Percentiles rank a stretch among this genome's conserved stretches.
These are phyloP conservation scores for Eupithecia tripunctaria DNA, from an alignment of 2,888 invertebrate species.

Conservation along the genomic window DNA sequence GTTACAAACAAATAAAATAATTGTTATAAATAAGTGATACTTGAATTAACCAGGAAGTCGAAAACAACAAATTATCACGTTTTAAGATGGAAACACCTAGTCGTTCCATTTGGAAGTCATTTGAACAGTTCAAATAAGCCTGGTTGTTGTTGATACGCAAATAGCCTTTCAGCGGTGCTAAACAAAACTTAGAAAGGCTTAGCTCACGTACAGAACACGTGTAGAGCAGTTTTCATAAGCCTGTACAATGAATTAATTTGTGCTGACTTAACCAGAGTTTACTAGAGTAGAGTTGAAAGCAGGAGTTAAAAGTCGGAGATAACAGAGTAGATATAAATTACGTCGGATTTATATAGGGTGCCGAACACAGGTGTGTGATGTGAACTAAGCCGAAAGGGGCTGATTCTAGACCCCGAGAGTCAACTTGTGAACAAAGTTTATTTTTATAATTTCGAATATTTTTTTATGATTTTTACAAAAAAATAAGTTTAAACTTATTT, in stretches of 20 bases:
- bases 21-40: neutral
- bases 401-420: too few species aligned
- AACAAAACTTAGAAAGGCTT: constrained; percentile 15
- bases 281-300: neutral
- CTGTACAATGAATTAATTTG: constrained; percentile 46
- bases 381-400: too few species aligned
- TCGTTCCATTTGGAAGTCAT: neutral
- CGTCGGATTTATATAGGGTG: neutral
- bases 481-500: too few species aligned
- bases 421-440: too few species aligned
- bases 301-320: neutral
- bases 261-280: constrained; percentile 12
- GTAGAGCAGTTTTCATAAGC: constrained; percentile 32
- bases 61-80: constrained; percentile 5
- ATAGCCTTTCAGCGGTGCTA: constrained; percentile 12
- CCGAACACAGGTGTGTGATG: too few species aligned
- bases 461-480: too few species aligned
- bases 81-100: neutral
- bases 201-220: constrained; percentile 15
- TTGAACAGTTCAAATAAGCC: neutral
- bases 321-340: neutral
- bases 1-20: neutral
- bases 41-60: constrained; percentile 6
- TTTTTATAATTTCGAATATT: too few species aligned
- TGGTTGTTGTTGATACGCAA: neutral